Percentiles rank a stretch among this genome's conserved stretches.
Evolutionary conservation across 1,140 invertebrate genomes (phyloP).

Genomic region (Hermatobates lingyangjiaoensis): DNA sequence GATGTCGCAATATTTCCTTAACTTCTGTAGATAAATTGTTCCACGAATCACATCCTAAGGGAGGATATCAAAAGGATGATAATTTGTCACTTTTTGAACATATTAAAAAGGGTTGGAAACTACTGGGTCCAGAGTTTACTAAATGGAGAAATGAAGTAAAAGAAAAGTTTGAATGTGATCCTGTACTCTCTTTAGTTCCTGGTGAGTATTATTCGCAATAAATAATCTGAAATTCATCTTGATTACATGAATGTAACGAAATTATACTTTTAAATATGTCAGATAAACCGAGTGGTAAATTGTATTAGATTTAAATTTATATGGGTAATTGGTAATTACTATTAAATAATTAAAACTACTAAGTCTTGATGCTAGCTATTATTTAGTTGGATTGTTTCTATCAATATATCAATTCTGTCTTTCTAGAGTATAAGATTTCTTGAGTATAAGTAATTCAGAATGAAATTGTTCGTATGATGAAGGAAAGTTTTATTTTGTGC

Average conservation of each 20-base stretch:
- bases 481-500: neutral
- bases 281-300: neutral
- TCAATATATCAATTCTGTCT: constrained; percentile 10
- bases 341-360: neutral
- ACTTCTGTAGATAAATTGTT: no score
- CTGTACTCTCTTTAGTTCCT: constrained; percentile 31
- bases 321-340: neutral
- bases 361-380: neutral
- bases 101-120: constrained; percentile 36
- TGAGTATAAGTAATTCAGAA: neutral
- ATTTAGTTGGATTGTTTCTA: neutral
- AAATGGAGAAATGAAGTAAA: constrained; percentile 47
- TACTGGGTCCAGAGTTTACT: constrained; percentile 42
- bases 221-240: neutral
- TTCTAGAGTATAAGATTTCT: neutral
- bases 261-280: neutral
- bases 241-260: neutral
- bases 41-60: constrained; percentile 40
- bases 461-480: neutral
- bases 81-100: constrained; percentile 27
- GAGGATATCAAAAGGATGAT: constrained; percentile 33
- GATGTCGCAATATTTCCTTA: no score
- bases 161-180: constrained; percentile 38
- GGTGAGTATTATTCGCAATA: constrained; percentile 20
- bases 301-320: neutral